Base-by-base conservation (phyloP, 2,113 vertebrate species). In the Pedionomus torquatus region DNA sequence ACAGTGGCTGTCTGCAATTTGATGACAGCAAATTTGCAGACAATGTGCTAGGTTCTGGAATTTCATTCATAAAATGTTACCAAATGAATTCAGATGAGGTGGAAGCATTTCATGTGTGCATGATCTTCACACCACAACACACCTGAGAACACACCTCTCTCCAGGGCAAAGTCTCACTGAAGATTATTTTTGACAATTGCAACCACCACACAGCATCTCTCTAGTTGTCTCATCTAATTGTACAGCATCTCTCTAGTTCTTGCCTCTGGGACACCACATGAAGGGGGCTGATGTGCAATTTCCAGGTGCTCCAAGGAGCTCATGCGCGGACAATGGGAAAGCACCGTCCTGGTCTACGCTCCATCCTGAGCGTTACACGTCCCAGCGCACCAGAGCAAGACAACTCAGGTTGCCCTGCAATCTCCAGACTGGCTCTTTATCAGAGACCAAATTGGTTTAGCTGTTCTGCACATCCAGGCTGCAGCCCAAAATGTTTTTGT, bases 21-120 rank as follows among this genome's bases (percentile, higher is more conserved):
- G 0, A 7, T 5, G 46, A 39, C 83, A 87, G 64, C 4, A 26
- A 81, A 93, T 14, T 60, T 2, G 10, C 26, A 85, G 69, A 75
- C 74, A 90, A 48, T 1, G 39, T 28, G 55, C 1, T 2, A 49
- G 64, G 12, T 46, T 33, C 54, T 61, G 46, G 46, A 30, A 71
- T 43, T 90, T 33, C 68, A 87, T 93, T 93, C 92, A 96, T 43
- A 87, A 94, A 83, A 48, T 5, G 6, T 48, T 66, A 64, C 54
- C 24, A 24, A 57, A 39, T 41, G 3, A 82, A 55, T 44, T 28
- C 61, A 85, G 57, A 31, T 17, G 48, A 60, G 74, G 57, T 64
- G 43, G n/a, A 49, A 89, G 54, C 60, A 49, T 65, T 46, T 11
- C 0, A 0, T 1, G 9, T 14, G 49, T 14, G 33, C 6, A 1